phyloP scores from a whole-genome alignment of 2,797 vertebrate species.

The Miichthys miiuy region DNA sequence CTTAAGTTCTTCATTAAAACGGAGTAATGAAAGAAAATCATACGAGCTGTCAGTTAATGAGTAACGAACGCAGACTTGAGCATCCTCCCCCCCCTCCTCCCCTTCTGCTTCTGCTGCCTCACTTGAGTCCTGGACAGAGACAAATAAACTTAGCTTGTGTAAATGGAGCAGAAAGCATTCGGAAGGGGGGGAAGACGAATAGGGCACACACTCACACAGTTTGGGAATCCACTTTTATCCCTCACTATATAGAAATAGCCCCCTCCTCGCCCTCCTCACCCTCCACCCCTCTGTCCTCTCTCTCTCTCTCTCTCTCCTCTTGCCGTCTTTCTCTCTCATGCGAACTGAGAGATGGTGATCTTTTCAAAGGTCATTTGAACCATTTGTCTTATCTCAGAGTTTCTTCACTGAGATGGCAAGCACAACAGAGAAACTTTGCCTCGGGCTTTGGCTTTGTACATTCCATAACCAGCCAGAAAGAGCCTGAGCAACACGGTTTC shows the following conservation, averaged over 20 bases:
- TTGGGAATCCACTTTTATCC: slow-evolving; percentile 76
- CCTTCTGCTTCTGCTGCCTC: slow-evolving; percentile 21
- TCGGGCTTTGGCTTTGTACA: slow-evolving; percentile 59
- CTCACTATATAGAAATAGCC: slow-evolving; percentile 61
- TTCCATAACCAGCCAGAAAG: slow-evolving; percentile 56
- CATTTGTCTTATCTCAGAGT: slow-evolving; percentile 79
- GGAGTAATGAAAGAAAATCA: slow-evolving; percentile 33
- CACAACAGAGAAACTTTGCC: slow-evolving; percentile 72
- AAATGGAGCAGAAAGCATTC: slow-evolving; percentile 73
- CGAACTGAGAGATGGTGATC: slow-evolving; percentile 74
- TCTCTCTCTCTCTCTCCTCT: slow-evolving; percentile 8
- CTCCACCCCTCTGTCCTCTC: too few relatives aligned
- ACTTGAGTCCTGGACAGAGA: slow-evolving; percentile 59
- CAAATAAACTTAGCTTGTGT: slow-evolving; percentile 64
- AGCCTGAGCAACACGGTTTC: slow-evolving; percentile 9
- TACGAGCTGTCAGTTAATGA: slow-evolving; percentile 35
- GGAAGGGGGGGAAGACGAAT: slow-evolving; percentile 38
- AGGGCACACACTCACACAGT: slow-evolving; percentile 54
- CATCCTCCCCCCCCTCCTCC: too few relatives aligned
- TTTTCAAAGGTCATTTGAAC: slow-evolving; percentile 82
- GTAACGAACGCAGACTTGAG: slow-evolving; percentile 17
- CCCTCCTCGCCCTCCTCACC: background rate
- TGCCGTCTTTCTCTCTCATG: slow-evolving; percentile 45
- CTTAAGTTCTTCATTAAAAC: slow-evolving; percentile 43
- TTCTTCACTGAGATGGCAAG: slow-evolving; percentile 67